A percentile compares a stretch with the other conserved stretches of the same genome.
These are phyloP conservation scores for Diplodus puntazzo DNA, from an alignment of 2,797 vertebrate genomes.

Conservation along the genomic window DNA sequence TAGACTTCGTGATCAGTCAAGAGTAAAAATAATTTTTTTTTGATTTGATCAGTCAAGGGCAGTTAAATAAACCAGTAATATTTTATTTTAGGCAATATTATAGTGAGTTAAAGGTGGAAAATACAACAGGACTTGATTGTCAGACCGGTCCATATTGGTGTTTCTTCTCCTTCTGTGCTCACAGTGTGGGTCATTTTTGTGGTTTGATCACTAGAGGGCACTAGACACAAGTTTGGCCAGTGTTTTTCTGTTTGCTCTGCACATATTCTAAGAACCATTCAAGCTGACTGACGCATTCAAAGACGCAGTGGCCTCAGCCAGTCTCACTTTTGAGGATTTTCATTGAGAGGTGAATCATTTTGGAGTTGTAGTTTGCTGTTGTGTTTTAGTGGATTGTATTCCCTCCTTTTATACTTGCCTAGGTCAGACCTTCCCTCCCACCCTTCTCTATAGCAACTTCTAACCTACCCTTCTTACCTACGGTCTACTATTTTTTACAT, in stretches of 20 bases:
- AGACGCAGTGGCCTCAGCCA: neutral
- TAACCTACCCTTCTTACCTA: neutral
- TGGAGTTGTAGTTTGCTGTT: neutral
- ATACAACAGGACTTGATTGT: too few relatives aligned
- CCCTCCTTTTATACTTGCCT: neutral
- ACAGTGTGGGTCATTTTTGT: neutral
- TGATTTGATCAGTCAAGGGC: too few relatives aligned
- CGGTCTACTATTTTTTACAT: neutral
- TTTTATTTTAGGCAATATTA: too few relatives aligned
- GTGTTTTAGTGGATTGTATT: neutral
- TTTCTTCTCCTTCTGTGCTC: neutral
- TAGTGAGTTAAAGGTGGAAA: neutral
- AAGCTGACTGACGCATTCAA: neutral
- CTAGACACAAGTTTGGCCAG: slow-evolving; percentile 38
- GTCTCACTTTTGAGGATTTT: neutral
- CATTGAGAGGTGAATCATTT: neutral
- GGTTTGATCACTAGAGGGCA: slow-evolving; percentile 62
- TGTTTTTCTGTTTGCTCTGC: neutral
- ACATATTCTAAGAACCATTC: too few relatives aligned
- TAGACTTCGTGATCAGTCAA: neutral
- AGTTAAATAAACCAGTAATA: neutral
- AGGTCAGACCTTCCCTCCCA: neutral
- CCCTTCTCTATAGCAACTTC: neutral
- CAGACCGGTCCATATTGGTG: neutral
- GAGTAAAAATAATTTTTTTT: too few relatives aligned